Conservation (phyloP, 2,113 vertebrate genomes). For the Campylorhamphus procurvoides region DNA sequence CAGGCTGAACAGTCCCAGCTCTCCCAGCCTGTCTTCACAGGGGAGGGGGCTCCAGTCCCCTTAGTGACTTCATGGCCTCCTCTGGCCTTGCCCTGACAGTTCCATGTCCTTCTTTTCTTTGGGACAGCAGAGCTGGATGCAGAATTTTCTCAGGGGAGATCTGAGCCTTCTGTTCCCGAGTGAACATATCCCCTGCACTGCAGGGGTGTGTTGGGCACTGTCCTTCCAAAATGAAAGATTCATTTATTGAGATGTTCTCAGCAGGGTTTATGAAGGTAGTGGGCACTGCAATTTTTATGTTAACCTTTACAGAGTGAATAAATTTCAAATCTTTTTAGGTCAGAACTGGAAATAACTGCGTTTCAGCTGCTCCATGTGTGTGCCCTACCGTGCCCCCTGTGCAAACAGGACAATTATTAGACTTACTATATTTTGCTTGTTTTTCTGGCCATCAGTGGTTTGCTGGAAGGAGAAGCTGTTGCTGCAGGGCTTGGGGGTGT, state of each 20-base stretch:
- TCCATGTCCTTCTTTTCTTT: neutral
- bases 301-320: neutral
- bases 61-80: accelerated
- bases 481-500: neutral
- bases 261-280: neutral
- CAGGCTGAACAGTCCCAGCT: neutral
- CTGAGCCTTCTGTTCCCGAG: neutral
- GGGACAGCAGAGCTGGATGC: neutral
- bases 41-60: neutral
- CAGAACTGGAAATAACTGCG: neutral
- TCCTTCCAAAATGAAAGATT: neutral
- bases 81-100: neutral
- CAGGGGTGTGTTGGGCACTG: neutral
- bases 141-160: neutral
- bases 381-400: neutral
- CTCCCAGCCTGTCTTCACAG: neutral
- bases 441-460: neutral
- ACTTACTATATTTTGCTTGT: neutral
- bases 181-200: neutral
- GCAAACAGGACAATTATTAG: neutral
- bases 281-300: neutral
- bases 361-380: neutral
- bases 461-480: neutral
- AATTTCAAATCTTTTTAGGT: neutral
- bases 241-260: neutral